Evolutionary conservation across 2,888 invertebrate genomes (phyloP), one percentile per base, ranked within the genome.

Genomic region (Eudemis profundana): DNA sequence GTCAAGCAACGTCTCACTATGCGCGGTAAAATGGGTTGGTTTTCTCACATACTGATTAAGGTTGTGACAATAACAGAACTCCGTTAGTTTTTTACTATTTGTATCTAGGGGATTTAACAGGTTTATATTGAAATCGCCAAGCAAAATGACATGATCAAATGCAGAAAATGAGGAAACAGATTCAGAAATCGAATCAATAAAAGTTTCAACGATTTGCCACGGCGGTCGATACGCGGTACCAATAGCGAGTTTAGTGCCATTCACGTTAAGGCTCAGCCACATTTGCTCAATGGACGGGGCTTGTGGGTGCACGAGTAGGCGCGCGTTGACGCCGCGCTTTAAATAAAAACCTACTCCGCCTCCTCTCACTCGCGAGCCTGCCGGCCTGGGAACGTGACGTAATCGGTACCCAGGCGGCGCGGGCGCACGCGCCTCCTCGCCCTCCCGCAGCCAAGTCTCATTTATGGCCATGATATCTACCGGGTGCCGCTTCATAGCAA

Each of bases 161-260:
- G 3, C 5, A 23, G 23, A 23, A 23, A 23, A 23, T 23, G 23
- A 23, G 23, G 23, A 4, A 23, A 23, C 23, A 1, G 61, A 33
- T 4, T 61, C 61, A 17, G 53, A 50, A 4, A 61, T 4, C 17
- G 61, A 38, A 21, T 61, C 61, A 4, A 61, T 15, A 53, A 61
- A 61, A 3, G 17, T 53, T 19, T 61, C 61, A 10, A 61, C 53
- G 17, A 21, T 38, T 19, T 44, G 23, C 61, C 61, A 61, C 5
- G 23, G 50, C 1, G 65, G 65, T 12, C 65, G 17, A 21, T 65
- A 59, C 4, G 65, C 65, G 0, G 65, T 65, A 40, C 66, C 60
- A 14, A 65, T 44, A 38, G 49, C 42, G 8, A 61, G 7, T 10
- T 61, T 50, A 53, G 10, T 62, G 23, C 23, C 23, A 23, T 23